phyloP scores from a whole-genome alignment of 1,140 invertebrate genomes.

The Drosophila funebris region DNA sequence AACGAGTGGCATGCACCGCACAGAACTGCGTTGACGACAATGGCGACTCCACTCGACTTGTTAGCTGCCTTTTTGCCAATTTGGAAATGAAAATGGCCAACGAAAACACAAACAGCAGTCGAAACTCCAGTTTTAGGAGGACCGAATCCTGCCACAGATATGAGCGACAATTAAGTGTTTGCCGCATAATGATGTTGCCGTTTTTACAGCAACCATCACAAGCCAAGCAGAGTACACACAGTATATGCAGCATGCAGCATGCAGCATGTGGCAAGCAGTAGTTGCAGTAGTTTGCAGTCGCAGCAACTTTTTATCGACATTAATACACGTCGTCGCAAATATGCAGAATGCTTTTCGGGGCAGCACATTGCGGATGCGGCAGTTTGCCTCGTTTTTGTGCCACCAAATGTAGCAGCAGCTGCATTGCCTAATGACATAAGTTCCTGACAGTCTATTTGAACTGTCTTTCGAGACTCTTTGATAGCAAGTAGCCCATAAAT shows the following conservation, averaged over 20 bases:
- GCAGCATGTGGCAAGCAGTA: slow-evolving; percentile 22
- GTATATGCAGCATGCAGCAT: slow-evolving; percentile 23
- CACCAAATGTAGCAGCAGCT: slow-evolving; percentile 12
- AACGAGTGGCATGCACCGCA: slow-evolving; percentile 30
- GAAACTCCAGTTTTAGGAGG: slow-evolving; percentile 12
- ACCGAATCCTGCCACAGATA: slow-evolving; percentile 57
- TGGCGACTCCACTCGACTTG: slow-evolving; percentile 18
- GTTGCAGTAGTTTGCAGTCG: slow-evolving; percentile 39
- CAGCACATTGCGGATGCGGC: slow-evolving; percentile 23
- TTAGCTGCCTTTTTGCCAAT: slow-evolving; percentile 46
- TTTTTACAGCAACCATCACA: slow-evolving; percentile 48
- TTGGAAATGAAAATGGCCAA: slow-evolving; percentile 61
- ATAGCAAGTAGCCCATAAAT: slow-evolving; percentile 2
- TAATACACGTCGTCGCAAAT: slow-evolving; percentile 53
- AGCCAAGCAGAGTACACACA: slow-evolving; percentile 10
- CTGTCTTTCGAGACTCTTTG: slow-evolving; percentile 3
- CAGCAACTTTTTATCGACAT: slow-evolving; percentile 64
- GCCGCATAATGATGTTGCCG: slow-evolving; percentile 78
- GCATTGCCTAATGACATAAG: slow-evolving; percentile 38
- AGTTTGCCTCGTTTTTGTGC: slow-evolving; percentile 14
- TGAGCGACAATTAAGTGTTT: slow-evolving; percentile 80
- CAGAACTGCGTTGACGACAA: slow-evolving; percentile 36
- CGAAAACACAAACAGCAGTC: slow-evolving; percentile 37
- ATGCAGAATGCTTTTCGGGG: slow-evolving; percentile 54
- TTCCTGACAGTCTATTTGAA: slow-evolving; percentile 29